Evolutionary conservation across 2,113 vertebrate genomes (phyloP).

Genomic region (Leuciscus idus): DNA sequence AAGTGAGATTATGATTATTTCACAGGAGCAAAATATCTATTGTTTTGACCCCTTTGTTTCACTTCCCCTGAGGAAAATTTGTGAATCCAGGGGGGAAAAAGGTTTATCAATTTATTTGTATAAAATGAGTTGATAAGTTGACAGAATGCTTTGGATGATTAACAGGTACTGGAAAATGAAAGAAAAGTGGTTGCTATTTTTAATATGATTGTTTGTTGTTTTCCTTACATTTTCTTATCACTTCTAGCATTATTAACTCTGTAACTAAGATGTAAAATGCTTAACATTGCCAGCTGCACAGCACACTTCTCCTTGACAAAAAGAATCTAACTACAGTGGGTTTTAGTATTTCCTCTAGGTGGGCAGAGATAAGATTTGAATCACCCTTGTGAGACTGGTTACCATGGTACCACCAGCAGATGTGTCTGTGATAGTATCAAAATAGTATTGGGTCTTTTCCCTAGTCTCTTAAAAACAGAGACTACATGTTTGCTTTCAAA

Average conservation of each 20-base stretch:
- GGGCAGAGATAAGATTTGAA: background rate
- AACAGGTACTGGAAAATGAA: background rate
- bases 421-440: constrained; percentile 74
- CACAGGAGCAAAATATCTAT: background rate
- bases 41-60: no score
- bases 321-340: background rate
- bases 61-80: background rate
- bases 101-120: background rate
- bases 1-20: background rate
- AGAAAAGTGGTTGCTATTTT: background rate
- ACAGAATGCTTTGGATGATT: background rate
- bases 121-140: background rate
- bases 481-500: background rate
- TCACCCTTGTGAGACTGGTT: constrained; percentile 76
- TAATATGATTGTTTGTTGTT: background rate
- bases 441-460: constrained; percentile 79
- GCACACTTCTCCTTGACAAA: background rate
- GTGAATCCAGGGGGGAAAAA: background rate
- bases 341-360: background rate
- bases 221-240: background rate
- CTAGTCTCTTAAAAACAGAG: constrained; percentile 32
- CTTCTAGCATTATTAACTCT: no score
- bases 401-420: constrained; percentile 68
- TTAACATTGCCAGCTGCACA: background rate
- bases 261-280: background rate